Base-by-base conservation (phyloP, 2,888 invertebrate genomes). In the Eilema sororculum region DNA sequence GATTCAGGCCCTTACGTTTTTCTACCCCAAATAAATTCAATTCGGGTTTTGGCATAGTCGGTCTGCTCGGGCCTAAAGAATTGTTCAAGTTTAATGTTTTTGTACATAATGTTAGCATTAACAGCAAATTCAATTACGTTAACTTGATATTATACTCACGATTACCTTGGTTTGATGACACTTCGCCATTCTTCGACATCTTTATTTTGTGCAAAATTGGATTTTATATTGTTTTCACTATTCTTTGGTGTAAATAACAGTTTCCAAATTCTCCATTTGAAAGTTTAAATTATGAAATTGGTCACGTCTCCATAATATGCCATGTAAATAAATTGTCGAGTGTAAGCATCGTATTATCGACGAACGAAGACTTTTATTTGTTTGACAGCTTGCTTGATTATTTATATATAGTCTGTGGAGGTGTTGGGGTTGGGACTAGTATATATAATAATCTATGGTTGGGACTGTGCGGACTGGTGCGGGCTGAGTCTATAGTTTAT, bases 121-220 rank as follows among this genome's bases (percentile, higher is more conserved):
- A 70, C 52, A 69, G 28, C n/a, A 74, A 25, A 57, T 33, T 69
- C 10, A 62, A 58, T 22, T 13, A 41, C 41, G 28, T 16, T 33
- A 33, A 30, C 20, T 16, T 57, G 58, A 25, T 41, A 63, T 64
- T 64, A 73, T 72, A 62, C 63, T 67, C 66, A 71, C 13, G 67
- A 82, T 84, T 96, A 93, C 96, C 95, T 94, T 96, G 96, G 91
- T 96, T 96, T 90, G 96, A 96, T 87, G 96, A 96, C 95, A 97
- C 96, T 93, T 96, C 96, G 93, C 96, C 96, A 95, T 96, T 96
- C 94, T 97, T 97, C 96, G 97, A 97, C 97, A 97, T 97, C 96
- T 93, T 94, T 87, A 79, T 74, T 66, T 91, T 94, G 89, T 57
- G 77, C 71, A 75, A 78, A 83, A 82, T 69, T 81, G 76, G 73